These are phyloP conservation scores for Forbesichthys agassizii DNA, from an alignment of 2,113 vertebrate species.

Conservation along the genomic window DNA sequence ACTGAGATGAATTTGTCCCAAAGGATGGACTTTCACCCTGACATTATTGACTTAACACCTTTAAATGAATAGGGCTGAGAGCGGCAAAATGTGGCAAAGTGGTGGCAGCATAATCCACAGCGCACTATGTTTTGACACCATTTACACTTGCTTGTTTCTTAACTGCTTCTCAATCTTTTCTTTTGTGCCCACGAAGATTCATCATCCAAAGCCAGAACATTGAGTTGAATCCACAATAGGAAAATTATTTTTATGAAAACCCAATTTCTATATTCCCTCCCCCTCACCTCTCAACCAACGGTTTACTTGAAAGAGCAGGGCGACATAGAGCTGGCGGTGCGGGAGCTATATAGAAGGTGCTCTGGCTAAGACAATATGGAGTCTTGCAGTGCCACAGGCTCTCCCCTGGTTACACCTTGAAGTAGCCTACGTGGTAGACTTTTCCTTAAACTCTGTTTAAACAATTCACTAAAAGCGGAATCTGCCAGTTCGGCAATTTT, in stretches of 20 bases:
- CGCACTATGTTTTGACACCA: slow-evolving; percentile 71
- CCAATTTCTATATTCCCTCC: slow-evolving; percentile 13
- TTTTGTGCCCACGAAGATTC: slow-evolving; percentile 77
- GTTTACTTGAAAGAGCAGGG: slow-evolving; percentile 46
- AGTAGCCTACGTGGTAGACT: slow-evolving; percentile 3
- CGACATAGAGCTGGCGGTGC: slow-evolving; percentile 16
- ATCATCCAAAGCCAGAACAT: slow-evolving; percentile 79
- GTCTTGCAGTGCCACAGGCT: slow-evolving; percentile 42
- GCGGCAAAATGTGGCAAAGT: slow-evolving; percentile 59
- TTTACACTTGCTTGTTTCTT: slow-evolving; percentile 72
- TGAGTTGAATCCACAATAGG: slow-evolving; percentile 80
- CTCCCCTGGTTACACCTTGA: slow-evolving; percentile 63
- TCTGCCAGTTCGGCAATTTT: slow-evolving; percentile 55
- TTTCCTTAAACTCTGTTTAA: slow-evolving; percentile 39
- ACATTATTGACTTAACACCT: slow-evolving; percentile 54
- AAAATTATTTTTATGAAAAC: slow-evolving; percentile 78
- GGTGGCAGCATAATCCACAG: slow-evolving; percentile 64
- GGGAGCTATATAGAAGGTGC: slow-evolving; percentile 37
- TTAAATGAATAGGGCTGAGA: slow-evolving; percentile 43
- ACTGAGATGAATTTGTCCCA: slow-evolving; percentile 39
- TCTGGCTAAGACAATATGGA: slow-evolving; percentile 50
- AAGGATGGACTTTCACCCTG: slow-evolving; percentile 45
- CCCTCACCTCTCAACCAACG: slow-evolving; percentile 31
- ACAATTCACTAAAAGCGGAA: slow-evolving; percentile 37
- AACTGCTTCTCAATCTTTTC: slow-evolving; percentile 77